Base-by-base conservation (phyloP, 2,797 vertebrate genomes). In the Ptychadena robeensis region DNA sequence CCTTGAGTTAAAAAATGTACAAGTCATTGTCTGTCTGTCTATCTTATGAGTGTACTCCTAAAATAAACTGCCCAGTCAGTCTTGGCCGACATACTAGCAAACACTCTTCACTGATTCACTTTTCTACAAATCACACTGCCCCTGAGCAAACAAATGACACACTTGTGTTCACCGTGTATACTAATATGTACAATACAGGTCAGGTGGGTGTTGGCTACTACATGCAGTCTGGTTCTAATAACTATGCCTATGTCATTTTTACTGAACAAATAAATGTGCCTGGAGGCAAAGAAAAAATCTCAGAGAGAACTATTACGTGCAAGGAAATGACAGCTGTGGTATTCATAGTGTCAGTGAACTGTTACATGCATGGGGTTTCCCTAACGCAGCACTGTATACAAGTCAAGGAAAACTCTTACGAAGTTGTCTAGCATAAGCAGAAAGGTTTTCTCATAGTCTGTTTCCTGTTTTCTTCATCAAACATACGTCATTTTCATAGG, bases 401-500 rank as follows among this genome's bases (percentile, higher is more conserved):
- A 79, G 81, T 59, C 81, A 85, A 71, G 32, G 65, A 79, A 28
- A 86, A 66, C 80, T 69, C 79, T 74, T 2, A 12, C 75, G 28
- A 90, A 93, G 86, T 82, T 82, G 83, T 88, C 65, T 82, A 87
- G 88, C 88, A 88, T 79, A 84, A 89, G 87, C 90, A 88, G 71
- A 48, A 9, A 79, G 81, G 82, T 61, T 74, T 25, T 69, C 68
- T 75, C 86, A 89, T 87, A 86, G 85, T 73, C 75, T 85, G 88
- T 63, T 92, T 93, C 92, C 91, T 91, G 87, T 90, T 92, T 89
- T 89, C n/a, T 81, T 87, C 71, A 53, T 22, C 25, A 59, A 18
- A 37, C 14, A 76, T 68, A 71, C 65, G 37, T 70, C 72, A 85
- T 37, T 9, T 71, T 35, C 48, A 70, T 9, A 78, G 12, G 65